A percentile compares a stretch with the other conserved stretches of the same genome.
These are phyloP conservation scores for Rhodeus uyekii DNA, from an alignment of 2,797 vertebrate species.

Conservation along the genomic window DNA sequence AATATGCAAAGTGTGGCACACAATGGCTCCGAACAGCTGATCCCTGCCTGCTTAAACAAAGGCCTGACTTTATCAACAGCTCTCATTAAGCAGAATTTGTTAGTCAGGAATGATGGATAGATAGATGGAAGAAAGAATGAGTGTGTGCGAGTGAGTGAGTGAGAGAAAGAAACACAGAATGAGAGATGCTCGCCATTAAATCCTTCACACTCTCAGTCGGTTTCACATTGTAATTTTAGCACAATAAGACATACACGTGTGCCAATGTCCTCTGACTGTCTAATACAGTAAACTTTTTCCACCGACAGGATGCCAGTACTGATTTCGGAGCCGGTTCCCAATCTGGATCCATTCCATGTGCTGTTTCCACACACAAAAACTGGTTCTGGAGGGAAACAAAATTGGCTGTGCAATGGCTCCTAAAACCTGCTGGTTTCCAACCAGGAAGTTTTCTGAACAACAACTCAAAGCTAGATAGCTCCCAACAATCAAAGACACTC, in stretches of 20 bases:
- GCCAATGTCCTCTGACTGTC: constrained; percentile 10
- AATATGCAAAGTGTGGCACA: constrained; percentile 73
- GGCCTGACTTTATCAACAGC: constrained; percentile 41
- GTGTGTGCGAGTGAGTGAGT: neutral
- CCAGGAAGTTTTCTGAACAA: constrained; percentile 10
- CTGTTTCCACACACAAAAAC: constrained; percentile 9
- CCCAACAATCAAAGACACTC: neutral
- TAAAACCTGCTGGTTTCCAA: constrained; percentile 7
- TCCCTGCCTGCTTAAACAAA: constrained; percentile 63
- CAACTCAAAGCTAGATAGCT: neutral
- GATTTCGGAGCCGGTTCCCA: constrained; percentile 5
- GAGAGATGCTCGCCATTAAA: constrained; percentile 7
- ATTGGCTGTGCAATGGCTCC: neutral
- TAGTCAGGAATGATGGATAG: constrained; percentile 45
- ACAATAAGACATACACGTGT: constrained; percentile 15
- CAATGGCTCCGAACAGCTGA: constrained; percentile 72
- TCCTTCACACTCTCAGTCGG: constrained; percentile 22
- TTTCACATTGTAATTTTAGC: constrained; percentile 33
- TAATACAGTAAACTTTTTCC: constrained; percentile 20
- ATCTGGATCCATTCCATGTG: constrained; percentile 21
- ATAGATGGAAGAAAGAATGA: neutral
- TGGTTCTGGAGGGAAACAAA: neutral
- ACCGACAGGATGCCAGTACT: constrained; percentile 12
- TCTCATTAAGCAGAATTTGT: constrained; percentile 52
- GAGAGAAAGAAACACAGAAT: neutral